Evolutionary conservation across 1,140 invertebrate species (phyloP), one percentile per base, ranked within the genome.

Genomic region (Megalopta genalis): DNA sequence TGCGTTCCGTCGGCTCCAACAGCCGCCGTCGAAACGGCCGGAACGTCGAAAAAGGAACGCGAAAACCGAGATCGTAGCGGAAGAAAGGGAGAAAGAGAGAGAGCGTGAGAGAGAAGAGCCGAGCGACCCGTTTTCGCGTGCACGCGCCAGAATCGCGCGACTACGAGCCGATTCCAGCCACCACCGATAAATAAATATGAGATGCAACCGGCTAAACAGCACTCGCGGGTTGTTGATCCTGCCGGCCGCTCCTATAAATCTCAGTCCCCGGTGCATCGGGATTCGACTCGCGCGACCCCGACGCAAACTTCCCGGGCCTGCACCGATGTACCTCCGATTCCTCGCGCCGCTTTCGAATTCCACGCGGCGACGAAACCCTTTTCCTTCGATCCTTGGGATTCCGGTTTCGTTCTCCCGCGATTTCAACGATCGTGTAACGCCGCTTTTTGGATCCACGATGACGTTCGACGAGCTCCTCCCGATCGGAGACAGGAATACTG

Each of bases 141-240:
- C 88, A 88, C 88, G 88, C 88, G 88, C 88, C 88, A 89, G 82
- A 87, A 90, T 79, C 80, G 77, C 82, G 83, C 81, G 84, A 88
- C 84, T 84, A 57, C 75, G 77, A 87, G 83, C 71, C 80, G 80
- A 85, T 80, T 79, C 83, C 78, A 82, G 67, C 83, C 82, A 80
- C 72, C 87, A 77, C 70, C 87, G 84, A 88, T 88, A 90, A 90
- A 91, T 91, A 90, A 92, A 91, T 91, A 88, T 88, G 84, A 85
- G 87, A 88, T 86, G 82, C 88, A 88, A 63, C 78, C 82, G 80
- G 70, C 86, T 87, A 89, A 90, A 90, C 86, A 86, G 84, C 79
- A 86, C 86, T 78, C 85, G 49, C 49, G 85, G 89, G 88, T 90
- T 88, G 87, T 90, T 90, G 90, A 91, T 90, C 90, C 88, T 88